phyloP scores from a whole-genome alignment of 2,888 invertebrate species.

The Eulithis prunata region DNA sequence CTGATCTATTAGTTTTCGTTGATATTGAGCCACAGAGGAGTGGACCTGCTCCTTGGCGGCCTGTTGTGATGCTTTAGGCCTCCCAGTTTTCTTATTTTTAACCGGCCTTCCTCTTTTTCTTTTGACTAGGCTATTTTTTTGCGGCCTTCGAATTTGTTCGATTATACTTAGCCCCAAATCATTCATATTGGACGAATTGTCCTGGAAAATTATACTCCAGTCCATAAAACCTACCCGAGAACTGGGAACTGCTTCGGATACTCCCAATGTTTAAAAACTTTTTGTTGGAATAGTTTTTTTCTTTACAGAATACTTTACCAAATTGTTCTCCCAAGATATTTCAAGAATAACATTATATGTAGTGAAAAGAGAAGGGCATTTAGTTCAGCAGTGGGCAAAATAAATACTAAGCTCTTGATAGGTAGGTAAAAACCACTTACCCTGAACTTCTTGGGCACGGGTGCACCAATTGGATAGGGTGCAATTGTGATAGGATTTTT shows the following conservation, averaged over 20 bases:
- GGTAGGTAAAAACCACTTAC: conserved; percentile 49
- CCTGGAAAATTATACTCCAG: conserved; percentile 18
- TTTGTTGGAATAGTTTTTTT: no score
- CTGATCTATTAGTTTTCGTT: background rate
- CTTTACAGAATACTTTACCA: no score
- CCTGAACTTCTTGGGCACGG: conserved; percentile 65
- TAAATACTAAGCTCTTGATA: background rate
- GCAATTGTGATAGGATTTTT: conserved; percentile 63
- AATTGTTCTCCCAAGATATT: no score
- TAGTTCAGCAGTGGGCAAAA: background rate
- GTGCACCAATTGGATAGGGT: conserved; percentile 49
- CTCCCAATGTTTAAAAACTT: no score
- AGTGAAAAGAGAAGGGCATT: no score
- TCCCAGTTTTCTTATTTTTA: background rate
- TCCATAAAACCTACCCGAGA: conserved; percentile 16
- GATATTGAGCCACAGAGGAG: background rate
- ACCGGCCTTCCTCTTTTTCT: background rate
- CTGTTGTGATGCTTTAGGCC: background rate
- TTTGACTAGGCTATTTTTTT: background rate
- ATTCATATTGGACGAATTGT: conserved; percentile 8
- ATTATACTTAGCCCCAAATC: background rate
- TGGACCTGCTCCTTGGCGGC: background rate
- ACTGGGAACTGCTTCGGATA: no score
- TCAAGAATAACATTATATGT: no score
- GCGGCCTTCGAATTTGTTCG: background rate